These are phyloP conservation scores for Rhamnusium bicolor DNA, from an alignment of 2,888 invertebrate species.

Conservation along the genomic window DNA sequence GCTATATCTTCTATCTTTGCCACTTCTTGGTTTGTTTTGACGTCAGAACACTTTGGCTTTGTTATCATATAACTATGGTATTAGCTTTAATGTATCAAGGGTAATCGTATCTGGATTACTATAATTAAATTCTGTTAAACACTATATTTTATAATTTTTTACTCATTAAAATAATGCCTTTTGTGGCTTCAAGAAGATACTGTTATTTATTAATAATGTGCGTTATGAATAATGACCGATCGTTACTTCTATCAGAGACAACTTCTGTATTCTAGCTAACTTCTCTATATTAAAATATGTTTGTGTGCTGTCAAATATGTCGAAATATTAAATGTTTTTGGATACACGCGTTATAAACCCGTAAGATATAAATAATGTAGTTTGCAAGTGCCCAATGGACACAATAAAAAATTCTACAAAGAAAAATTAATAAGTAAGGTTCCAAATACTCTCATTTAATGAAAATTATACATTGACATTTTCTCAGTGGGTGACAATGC, in stretches of 20 bases:
- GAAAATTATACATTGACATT: neutral
- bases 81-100: too few species aligned
- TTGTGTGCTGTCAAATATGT: conserved; percentile 17
- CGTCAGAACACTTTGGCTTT: too few species aligned
- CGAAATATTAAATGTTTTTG: conserved; percentile 3
- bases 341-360: neutral
- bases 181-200: too few species aligned
- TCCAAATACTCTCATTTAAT: neutral
- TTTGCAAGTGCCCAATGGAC: conserved; percentile 1
- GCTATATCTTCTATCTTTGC: too few species aligned
- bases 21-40: too few species aligned
- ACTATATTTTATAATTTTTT: too few species aligned
- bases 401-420: neutral
- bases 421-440: conserved; percentile 6
- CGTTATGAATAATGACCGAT: neutral
- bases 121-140: too few species aligned
- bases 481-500: conserved; percentile 14
- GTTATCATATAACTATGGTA: too few species aligned
- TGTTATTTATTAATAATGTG: neutral
- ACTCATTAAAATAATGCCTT: too few species aligned
- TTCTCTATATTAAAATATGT: neutral
- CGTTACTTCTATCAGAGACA: too few species aligned
- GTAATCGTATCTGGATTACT: too few species aligned
- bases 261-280: neutral
- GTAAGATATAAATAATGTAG: conserved; percentile 3